Conservation (phyloP, 2,797 vertebrate genomes). For the Lepilemur ruficaudatus region DNA sequence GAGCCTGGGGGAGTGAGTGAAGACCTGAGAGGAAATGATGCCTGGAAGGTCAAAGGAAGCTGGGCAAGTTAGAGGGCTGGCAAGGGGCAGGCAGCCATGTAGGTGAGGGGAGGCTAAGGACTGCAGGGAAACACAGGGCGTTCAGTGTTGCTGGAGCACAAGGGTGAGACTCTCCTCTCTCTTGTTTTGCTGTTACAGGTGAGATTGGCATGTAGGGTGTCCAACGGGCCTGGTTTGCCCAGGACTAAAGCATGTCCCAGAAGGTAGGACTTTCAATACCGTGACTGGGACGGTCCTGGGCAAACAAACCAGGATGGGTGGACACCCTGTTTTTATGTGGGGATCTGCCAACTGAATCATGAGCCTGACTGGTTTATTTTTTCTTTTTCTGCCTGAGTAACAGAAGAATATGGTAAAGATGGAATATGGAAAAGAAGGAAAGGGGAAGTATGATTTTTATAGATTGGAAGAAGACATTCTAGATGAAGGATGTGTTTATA, state of each 20-base stretch:
- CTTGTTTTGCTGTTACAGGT: background rate
- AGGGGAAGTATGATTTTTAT: background rate
- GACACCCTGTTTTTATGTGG: background rate
- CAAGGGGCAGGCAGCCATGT: background rate
- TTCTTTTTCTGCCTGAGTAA: background rate
- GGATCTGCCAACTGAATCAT: background rate
- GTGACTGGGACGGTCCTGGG: background rate
- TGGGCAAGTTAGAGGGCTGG: background rate
- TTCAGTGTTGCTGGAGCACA: accelerated
- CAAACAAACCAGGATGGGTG: background rate
- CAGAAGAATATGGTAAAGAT: background rate
- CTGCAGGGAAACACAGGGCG: too few relatives aligned
- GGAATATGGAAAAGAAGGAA: background rate
- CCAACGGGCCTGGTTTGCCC: background rate
- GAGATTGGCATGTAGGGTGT: background rate
- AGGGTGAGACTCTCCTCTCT: background rate
- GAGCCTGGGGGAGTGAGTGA: background rate
- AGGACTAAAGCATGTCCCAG: background rate
- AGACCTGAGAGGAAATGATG: background rate
- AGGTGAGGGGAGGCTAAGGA: background rate
- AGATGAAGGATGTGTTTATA: background rate
- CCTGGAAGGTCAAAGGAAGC: background rate
- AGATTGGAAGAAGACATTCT: background rate
- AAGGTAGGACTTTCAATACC: background rate
- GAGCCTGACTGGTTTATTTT: background rate